Conservation (phyloP, 2,113 vertebrate genomes). For the Abramis brama region DNA sequence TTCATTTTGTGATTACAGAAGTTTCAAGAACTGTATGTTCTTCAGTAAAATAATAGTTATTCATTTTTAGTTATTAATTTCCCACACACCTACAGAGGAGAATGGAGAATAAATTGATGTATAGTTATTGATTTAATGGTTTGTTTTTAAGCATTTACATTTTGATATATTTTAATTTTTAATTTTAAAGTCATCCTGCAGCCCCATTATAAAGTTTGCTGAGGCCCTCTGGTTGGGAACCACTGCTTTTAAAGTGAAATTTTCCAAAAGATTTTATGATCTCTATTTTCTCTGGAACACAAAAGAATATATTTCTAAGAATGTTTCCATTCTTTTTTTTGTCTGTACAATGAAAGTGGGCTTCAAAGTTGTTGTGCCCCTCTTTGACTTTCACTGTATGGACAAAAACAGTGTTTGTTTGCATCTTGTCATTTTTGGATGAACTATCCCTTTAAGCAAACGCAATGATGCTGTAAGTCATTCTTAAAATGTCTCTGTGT, state of each 20-base stretch:
- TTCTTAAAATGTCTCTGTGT: conserved; percentile 17
- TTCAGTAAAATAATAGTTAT: background rate
- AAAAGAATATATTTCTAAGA: no score
- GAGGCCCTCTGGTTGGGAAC: background rate
- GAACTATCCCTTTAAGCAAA: background rate
- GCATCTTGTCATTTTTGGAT: background rate
- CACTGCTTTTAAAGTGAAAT: no score
- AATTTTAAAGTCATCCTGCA: no score
- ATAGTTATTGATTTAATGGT: background rate
- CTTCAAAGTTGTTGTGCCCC: background rate
- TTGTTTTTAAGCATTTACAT: background rate
- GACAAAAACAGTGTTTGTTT: background rate
- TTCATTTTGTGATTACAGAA: background rate
- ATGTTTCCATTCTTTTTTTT: no score
- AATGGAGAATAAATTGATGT: no score
- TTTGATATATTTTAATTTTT: no score
- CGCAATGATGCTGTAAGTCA: background rate
- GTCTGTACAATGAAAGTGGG: no score
- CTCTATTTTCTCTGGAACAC: no score
- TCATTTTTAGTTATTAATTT: background rate
- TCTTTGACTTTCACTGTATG: background rate
- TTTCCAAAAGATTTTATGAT: no score
- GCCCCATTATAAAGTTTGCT: background rate
- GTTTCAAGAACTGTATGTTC: background rate
- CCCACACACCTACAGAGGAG: no score